Evolutionary conservation across 2,113 vertebrate genomes (phyloP).

Genomic region (Vimba vimba): DNA sequence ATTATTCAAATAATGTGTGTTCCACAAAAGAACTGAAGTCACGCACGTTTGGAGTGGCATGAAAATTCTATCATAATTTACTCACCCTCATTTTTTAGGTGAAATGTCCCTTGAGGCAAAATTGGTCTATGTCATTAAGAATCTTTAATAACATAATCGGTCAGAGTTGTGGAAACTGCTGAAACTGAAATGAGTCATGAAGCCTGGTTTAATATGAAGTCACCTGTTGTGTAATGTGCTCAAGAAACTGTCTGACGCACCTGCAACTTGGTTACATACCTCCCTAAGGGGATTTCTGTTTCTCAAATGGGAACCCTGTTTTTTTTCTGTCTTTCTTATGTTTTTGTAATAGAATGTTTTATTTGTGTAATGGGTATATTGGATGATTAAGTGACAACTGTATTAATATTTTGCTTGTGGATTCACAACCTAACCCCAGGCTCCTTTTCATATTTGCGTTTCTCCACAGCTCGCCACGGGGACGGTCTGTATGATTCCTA

Average conservation of each 20-base stretch:
- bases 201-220: constrained; percentile 57
- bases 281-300: constrained; percentile 48
- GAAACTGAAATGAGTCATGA: constrained; percentile 61
- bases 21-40: background rate
- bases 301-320: background rate
- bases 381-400: background rate
- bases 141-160: constrained; percentile 50
- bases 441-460: constrained; percentile 30
- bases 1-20: background rate
- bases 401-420: background rate
- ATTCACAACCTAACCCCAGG: background rate
- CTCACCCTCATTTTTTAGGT: background rate
- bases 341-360: background rate
- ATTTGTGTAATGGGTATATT: background rate
- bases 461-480: constrained; percentile 81
- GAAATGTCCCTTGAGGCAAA: background rate
- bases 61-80: background rate
- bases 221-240: constrained; percentile 66
- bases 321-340: constrained; percentile 3
- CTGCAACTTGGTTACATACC: constrained; percentile 62
- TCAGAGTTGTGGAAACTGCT: constrained; percentile 53
- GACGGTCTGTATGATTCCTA: constrained; percentile 94
- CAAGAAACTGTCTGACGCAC: constrained; percentile 64
- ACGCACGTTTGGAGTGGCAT: background rate
- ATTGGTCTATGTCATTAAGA: constrained; percentile 26